Percentiles rank a stretch among this genome's conserved stretches.
Evolutionary conservation across 2,113 vertebrate species (phyloP).

Genomic region (Ceyx cyanopectus): DNA sequence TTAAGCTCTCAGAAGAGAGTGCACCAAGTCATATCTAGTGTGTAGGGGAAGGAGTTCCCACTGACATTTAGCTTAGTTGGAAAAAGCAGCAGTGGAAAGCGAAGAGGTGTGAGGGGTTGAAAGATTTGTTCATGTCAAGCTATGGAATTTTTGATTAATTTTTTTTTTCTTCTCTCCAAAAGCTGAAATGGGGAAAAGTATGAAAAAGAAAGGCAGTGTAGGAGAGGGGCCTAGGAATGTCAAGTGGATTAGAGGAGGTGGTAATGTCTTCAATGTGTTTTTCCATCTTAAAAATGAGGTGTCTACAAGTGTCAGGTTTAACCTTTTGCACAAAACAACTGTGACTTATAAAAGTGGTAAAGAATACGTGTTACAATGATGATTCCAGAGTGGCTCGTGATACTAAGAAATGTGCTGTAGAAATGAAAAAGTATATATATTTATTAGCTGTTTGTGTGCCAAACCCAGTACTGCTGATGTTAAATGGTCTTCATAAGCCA

Average conservation of each 20-base stretch:
- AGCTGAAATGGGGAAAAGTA: slow-evolving; percentile 9
- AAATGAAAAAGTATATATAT: background rate
- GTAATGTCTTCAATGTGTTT: slow-evolving; percentile 39
- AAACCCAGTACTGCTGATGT: background rate
- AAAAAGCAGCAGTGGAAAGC: slow-evolving; percentile 24
- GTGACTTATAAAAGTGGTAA: slow-evolving; percentile 7
- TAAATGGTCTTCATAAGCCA: background rate
- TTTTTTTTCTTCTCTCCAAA: slow-evolving; percentile 25
- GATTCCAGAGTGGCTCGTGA: background rate
- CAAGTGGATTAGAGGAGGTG: background rate
- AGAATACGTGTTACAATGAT: background rate
- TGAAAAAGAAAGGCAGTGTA: background rate
- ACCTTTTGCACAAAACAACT: slow-evolving; percentile 18
- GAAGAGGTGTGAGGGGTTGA: slow-evolving; percentile 39
- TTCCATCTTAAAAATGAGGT: slow-evolving; percentile 19
- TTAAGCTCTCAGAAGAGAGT: background rate
- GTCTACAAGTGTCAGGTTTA: slow-evolving; percentile 22
- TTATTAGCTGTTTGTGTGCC: background rate
- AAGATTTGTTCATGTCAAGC: slow-evolving; percentile 24
- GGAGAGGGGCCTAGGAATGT: background rate
- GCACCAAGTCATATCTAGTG: background rate
- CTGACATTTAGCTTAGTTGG: slow-evolving; percentile 36
- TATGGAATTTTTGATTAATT: background rate
- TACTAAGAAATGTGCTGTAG: background rate
- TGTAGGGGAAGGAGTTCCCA: background rate